Conservation (phyloP, 2,797 vertebrate species). For the Pantherophis vulpinus region DNA sequence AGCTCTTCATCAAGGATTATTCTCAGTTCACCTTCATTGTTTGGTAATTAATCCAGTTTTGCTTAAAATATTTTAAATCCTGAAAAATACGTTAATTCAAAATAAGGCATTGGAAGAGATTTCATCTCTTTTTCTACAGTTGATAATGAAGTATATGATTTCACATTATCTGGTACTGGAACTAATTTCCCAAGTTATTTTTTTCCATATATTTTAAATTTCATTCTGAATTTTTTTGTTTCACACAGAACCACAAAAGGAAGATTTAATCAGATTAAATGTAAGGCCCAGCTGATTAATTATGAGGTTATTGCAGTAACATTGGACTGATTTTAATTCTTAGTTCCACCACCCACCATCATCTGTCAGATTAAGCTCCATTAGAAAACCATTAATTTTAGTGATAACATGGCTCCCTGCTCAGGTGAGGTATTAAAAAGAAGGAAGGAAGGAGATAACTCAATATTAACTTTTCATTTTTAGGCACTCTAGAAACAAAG, state of each 20-base stretch:
- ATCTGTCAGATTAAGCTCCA: constrained; percentile 57
- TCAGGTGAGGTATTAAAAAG: constrained; percentile 33
- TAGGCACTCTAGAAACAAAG: constrained; percentile 6
- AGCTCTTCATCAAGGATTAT: background rate
- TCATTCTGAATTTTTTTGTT: constrained; percentile 31
- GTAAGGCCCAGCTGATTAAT: constrained; percentile 54
- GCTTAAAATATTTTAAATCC: background rate
- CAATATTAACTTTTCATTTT: constrained; percentile 31
- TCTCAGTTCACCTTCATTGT: background rate
- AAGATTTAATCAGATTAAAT: constrained; percentile 60
- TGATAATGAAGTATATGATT: fast-evolving
- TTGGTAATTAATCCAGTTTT: background rate
- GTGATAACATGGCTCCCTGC: constrained; percentile 23
- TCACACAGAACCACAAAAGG: constrained; percentile 50
- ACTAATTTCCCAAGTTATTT: background rate
- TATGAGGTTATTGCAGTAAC: constrained; percentile 53
- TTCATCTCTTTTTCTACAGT: background rate
- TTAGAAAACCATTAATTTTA: constrained; percentile 55
- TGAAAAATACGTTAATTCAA: background rate
- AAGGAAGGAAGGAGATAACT: background rate
- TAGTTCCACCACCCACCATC: constrained; percentile 47
- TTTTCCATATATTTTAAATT: constrained; percentile 27
- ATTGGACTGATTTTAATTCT: constrained; percentile 50
- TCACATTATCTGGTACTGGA: background rate
- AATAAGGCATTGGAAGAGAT: background rate